Conservation (phyloP, 2,888 invertebrate species). For the Melolontha melolontha region DNA sequence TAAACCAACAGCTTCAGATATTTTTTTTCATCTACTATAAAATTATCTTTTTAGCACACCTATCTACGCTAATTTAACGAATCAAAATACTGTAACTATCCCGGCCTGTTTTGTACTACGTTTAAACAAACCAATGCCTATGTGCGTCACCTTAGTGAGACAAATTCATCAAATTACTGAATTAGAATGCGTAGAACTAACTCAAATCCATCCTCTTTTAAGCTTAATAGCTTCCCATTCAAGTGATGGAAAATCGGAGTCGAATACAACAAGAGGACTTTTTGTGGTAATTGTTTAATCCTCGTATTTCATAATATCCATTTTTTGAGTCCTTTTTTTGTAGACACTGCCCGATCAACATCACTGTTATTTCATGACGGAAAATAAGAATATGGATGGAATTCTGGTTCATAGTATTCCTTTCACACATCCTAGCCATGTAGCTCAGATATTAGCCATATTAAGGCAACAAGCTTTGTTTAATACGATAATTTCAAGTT, state of each 20-base stretch:
- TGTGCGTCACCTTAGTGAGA: slow-evolving; percentile 80
- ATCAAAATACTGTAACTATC: slow-evolving; percentile 88
- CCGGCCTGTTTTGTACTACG: slow-evolving; percentile 90
- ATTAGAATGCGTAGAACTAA: slow-evolving; percentile 70
- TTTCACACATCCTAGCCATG: slow-evolving; percentile 94
- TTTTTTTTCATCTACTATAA: too few relatives aligned
- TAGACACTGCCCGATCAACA: slow-evolving; percentile 92
- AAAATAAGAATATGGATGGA: slow-evolving; percentile 81
- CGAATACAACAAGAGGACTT: slow-evolving; percentile 80
- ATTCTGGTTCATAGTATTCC: slow-evolving; percentile 84
- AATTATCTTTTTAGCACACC: slow-evolving; percentile 72
- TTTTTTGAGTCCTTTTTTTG: slow-evolving; percentile 50
- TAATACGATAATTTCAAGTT: slow-evolving; percentile 89
- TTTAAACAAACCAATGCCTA: slow-evolving; percentile 86
- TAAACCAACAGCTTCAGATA: too few relatives aligned
- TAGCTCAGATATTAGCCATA: slow-evolving; percentile 85
- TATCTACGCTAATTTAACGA: slow-evolving; percentile 82
- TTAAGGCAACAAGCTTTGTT: slow-evolving; percentile 92
- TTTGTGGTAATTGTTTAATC: slow-evolving; percentile 77
- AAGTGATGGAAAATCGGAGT: slow-evolving; percentile 80
- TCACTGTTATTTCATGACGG: slow-evolving; percentile 94
- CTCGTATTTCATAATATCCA: background rate
- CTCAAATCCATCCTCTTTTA: slow-evolving; percentile 74
- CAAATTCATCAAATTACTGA: slow-evolving; percentile 75
- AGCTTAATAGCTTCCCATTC: slow-evolving; percentile 84